Base-by-base conservation (phyloP, 2,888 invertebrate genomes). In the Diarsia brunnea region DNA sequence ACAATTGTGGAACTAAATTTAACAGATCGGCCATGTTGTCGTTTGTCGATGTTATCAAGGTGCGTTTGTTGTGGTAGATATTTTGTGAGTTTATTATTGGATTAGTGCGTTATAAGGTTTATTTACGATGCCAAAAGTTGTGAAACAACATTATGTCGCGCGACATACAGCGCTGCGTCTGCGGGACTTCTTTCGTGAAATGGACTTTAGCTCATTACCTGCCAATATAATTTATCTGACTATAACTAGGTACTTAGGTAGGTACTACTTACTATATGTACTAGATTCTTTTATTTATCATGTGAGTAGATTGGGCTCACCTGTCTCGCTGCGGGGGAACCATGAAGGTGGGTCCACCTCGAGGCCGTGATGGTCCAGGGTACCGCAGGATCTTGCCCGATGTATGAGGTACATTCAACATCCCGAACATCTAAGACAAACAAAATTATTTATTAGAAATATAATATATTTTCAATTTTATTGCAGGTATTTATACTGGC, bases 271-370 rank as follows among this genome's bases (percentile, higher is more conserved):
- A 10, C 2, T 14, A n/a, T n/a, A n/a, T n/a, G n/a, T n/a, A 55
- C 14, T 55, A 14, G 24, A 24, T 55, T 24, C 7, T 24, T 10
- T 55, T 7, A 16, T 24, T 14, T 24, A 55, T 2, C 4, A 16
- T 5, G 38, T 38, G 8, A 58, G 58, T 19, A 58, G 27, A 60
- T 31, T 31, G 27, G 19, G 45, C 75, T 78, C 84, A 96, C 96
- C 95, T 94, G 91, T 96, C 94, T 24, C 95, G 89, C 82, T 96
- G 96, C 0, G 96, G 96, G 3, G 96, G 96, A 38, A 96, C 94
- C 95, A 95, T 95, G 91, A 92, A 96, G 14, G 94, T 89, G 12
- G 94, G 87, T 16, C 64, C 84, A 24, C 93, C 94, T 0, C 96
- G 91, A 0, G 93, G 87, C 31, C 95, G 88, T 0, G 96, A 95